A percentile compares a stretch with the other conserved stretches of the same genome.
Conservation (phyloP, 35 echinoderm and acorn worm species). For the Apostichopus japonicus region DNA sequence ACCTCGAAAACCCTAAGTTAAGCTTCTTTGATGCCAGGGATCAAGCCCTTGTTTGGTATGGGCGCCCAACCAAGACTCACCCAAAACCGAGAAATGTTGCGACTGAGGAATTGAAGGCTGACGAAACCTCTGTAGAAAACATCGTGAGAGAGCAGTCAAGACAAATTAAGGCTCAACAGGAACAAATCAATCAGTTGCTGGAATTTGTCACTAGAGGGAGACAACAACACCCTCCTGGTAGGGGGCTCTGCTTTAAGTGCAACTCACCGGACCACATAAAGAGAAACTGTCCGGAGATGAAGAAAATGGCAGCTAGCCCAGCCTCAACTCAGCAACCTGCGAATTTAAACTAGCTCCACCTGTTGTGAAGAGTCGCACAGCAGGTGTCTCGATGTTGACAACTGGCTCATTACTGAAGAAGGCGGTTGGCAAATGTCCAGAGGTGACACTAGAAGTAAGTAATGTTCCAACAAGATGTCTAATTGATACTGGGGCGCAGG, state of each 20-base stretch:
- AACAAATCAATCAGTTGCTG: background rate
- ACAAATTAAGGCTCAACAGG: conserved; percentile 5
- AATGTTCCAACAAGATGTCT: too few species aligned
- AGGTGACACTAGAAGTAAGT: too few species aligned
- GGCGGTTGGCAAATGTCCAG: too few species aligned
- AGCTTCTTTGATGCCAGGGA: background rate
- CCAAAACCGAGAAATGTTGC: background rate
- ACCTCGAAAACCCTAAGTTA: conserved; percentile 32
- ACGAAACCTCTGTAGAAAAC: background rate
- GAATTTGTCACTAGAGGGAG: background rate
- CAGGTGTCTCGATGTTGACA: background rate
- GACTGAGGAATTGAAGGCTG: background rate
- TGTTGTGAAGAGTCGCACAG: background rate
- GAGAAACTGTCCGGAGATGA: too few species aligned
- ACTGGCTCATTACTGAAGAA: background rate
- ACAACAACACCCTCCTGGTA: too few species aligned
- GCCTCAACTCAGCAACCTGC: too few species aligned
- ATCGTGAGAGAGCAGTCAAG: background rate
- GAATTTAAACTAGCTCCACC: conserved; percentile 22
- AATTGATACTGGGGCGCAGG: too few species aligned
- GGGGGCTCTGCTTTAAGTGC: too few species aligned
- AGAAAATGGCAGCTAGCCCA: too few species aligned
- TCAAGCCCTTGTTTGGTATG: conserved; percentile 5
- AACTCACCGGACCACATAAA: too few species aligned
- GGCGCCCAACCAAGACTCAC: background rate